Percentiles rank a stretch among this genome's conserved stretches.
phyloP scores from a whole-genome alignment of 2,113 vertebrate genomes.

The Vombatus ursinus region DNA sequence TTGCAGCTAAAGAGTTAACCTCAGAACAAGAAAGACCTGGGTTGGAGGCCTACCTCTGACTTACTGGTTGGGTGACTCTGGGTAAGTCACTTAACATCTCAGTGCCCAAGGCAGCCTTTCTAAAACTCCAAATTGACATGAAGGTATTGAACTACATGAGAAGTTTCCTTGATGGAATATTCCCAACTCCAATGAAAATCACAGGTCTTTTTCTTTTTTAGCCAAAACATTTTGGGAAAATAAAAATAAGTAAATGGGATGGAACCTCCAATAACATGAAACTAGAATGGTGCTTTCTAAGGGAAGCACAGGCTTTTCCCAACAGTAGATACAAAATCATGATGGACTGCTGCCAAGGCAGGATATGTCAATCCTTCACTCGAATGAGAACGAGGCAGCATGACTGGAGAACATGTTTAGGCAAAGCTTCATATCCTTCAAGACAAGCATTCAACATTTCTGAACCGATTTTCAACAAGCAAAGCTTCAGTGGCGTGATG shows the following conservation, averaged over 20 bases:
- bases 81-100: background rate
- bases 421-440: conserved; percentile 58
- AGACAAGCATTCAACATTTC: conserved; percentile 65
- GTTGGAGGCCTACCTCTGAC: background rate
- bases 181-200: background rate
- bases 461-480: conserved; percentile 69
- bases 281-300: conserved; percentile 42
- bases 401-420: conserved; percentile 55
- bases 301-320: conserved; percentile 40
- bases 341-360: conserved; percentile 8
- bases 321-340: background rate
- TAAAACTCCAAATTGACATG: background rate
- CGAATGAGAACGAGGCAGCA: conserved; percentile 25
- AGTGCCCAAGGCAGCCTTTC: background rate
- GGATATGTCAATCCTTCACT: conserved; percentile 5
- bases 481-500: conserved; percentile 44
- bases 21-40: background rate
- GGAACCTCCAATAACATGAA: conserved; percentile 30
- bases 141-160: background rate
- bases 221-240: conserved; percentile 27
- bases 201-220: background rate
- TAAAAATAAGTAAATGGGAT: conserved; percentile 8
- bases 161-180: background rate
- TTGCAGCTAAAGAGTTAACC: background rate
- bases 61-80: background rate